Evolutionary conservation across 1,140 invertebrate species (phyloP).

Genomic region (Danaus melanippus): DNA sequence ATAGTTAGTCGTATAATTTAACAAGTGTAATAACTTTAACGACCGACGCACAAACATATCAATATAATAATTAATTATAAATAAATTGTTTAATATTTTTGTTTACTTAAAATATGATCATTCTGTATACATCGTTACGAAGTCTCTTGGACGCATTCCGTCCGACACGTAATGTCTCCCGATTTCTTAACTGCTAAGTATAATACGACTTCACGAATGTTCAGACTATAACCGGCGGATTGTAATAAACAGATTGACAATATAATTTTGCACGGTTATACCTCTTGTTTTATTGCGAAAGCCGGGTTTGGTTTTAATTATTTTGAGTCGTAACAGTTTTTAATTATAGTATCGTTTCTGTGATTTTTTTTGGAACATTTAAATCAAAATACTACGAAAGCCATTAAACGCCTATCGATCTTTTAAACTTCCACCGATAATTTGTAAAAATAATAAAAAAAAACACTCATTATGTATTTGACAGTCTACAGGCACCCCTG

Average conservation of each 20-base stretch:
- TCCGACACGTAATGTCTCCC: constrained; percentile 44
- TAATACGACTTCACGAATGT: constrained; percentile 12
- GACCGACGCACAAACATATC: too few species aligned
- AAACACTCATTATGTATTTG: constrained; percentile 60
- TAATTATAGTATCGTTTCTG: constrained; percentile 14
- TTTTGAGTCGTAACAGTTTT: constrained; percentile 1
- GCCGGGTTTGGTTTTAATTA: not conserved
- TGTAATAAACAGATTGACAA: not conserved
- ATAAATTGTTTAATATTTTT: too few species aligned
- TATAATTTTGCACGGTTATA: constrained; percentile 8
- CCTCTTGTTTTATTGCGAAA: constrained; percentile 1
- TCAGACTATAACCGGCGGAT: not conserved
- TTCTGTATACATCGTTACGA: constrained; percentile 47
- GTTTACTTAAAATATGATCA: constrained; percentile 16
- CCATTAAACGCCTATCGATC: constrained; percentile 45
- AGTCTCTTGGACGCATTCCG: constrained; percentile 43
- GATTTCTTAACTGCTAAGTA: constrained; percentile 24
- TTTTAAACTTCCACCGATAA: constrained; percentile 38
- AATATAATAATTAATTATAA: too few species aligned
- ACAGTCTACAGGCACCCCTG: constrained; percentile 41
- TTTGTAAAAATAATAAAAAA: constrained; percentile 37
- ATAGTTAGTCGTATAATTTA: too few species aligned
- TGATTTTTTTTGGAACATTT: constrained; percentile 19
- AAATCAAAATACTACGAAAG: constrained; percentile 22
- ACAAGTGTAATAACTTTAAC: too few species aligned